Evolutionary conservation across 2,888 invertebrate genomes (phyloP), one percentile per base, ranked within the genome.

Genomic region (Eucera pruinosa): DNA sequence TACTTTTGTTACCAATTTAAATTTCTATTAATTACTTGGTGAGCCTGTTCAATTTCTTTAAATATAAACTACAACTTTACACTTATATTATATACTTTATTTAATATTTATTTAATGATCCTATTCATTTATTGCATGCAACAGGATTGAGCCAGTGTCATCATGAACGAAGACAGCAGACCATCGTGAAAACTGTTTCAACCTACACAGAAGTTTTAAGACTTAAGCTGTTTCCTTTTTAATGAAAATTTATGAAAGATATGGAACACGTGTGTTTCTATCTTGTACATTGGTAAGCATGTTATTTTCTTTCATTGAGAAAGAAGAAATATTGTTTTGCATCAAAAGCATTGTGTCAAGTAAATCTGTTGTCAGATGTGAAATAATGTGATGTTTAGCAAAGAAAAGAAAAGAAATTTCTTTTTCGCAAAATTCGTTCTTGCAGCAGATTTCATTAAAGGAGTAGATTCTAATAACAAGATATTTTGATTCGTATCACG

Each of bases 111-210:
- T 71, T 57, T 73, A 80, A 78, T 69, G 52, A 78, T 57, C 74
- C 68, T 80, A 68, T 89, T 89, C 78, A 88, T 92, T 86, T 92
- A 87, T 91, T 91, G 90, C 89, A 89, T 90, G 89, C 88, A 85
- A 88, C 91, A 92, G 92, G 90, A 83, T 86, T 87, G 90, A 90
- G 82, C 83, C 83, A 83, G 81, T 84, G 80, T 77, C 86, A 61
- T 83, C 87, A 65, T 89, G 84, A 88, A 83, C 75, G 78, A 75
- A 81, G 76, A 36, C 68, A 67, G 67, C 81, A 81, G 74, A 73
- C 74, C 78, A 74, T 77, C 81, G 60, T 71, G 71, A 78, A 71
- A 80, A 65, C 66, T 65, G 70, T 79, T 62, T 47, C 78, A 65
- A 45, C 50, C 18, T 39, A 54, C 55, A 55, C 52, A 20, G 78